phyloP scores from a whole-genome alignment of 2,113 vertebrate species.

The Nicator chloris region DNA sequence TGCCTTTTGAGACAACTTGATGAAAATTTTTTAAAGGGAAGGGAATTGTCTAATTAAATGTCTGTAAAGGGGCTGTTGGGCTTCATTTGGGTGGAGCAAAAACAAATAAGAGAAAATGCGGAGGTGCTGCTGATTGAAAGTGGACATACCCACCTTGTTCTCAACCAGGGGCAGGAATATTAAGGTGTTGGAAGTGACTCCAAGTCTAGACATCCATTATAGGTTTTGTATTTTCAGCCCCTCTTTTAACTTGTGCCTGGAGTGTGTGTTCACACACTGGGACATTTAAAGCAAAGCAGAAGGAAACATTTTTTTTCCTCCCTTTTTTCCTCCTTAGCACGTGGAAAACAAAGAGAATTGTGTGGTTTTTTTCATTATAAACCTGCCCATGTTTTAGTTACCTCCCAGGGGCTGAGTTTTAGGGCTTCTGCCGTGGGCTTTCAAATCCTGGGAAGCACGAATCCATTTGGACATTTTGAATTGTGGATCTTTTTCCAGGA shows the following conservation, averaged over 20 bases:
- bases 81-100: not conserved
- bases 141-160: not conserved
- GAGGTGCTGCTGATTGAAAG: not conserved
- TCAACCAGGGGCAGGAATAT: not conserved
- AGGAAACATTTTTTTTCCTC: not conserved
- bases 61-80: not conserved
- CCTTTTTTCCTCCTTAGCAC: not conserved
- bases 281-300: not conserved
- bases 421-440: not conserved
- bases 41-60: constrained; percentile 21
- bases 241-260: constrained; percentile 11
- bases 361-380: not conserved
- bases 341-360: not conserved
- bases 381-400: not conserved
- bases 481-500: not conserved
- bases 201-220: constrained; percentile 45
- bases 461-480: not conserved
- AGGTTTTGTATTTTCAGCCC: not conserved
- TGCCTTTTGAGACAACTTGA: not conserved
- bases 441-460: not conserved
- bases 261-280: not conserved
- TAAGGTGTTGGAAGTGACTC: not conserved
- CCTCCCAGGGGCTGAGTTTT: not conserved
- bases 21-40: not conserved
- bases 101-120: constrained; percentile 15